Evolutionary conservation across 2,113 vertebrate genomes (phyloP).

Genomic region (Eolophus roseicapilla): DNA sequence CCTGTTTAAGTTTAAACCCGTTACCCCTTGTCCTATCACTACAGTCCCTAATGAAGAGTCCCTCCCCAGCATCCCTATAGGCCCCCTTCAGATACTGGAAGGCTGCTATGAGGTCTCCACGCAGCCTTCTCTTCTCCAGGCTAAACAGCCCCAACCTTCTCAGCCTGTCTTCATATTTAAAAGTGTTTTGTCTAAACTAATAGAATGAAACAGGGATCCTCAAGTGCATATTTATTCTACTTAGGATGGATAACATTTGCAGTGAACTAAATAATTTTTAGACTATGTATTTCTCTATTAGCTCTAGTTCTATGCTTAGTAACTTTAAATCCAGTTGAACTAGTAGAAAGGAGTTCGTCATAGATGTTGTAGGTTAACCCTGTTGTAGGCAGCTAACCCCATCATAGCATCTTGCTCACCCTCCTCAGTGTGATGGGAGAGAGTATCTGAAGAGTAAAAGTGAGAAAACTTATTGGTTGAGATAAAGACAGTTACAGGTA

Average conservation of each 20-base stretch:
- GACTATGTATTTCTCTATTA: neutral
- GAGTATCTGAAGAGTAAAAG: neutral
- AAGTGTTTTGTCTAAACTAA: neutral
- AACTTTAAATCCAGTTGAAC: neutral
- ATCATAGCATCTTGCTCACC: neutral
- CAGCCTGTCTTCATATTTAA: no score
- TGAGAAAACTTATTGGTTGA: neutral
- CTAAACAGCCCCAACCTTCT: no score
- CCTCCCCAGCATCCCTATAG: no score
- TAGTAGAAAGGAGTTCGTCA: neutral
- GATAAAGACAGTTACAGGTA: neutral
- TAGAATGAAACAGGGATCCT: neutral
- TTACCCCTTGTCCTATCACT: no score
- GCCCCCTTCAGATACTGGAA: no score
- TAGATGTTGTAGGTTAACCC: neutral
- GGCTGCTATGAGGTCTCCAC: no score
- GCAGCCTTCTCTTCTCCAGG: no score
- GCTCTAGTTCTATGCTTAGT: neutral
- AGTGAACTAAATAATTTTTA: neutral
- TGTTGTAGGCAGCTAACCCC: neutral
- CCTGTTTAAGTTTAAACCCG: no score
- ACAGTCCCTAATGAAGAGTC: no score
- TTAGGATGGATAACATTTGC: neutral
- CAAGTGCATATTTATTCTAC: neutral
- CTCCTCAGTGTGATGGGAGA: accelerated